Conservation (phyloP, 2,113 vertebrate species). For the Apus apus region DNA sequence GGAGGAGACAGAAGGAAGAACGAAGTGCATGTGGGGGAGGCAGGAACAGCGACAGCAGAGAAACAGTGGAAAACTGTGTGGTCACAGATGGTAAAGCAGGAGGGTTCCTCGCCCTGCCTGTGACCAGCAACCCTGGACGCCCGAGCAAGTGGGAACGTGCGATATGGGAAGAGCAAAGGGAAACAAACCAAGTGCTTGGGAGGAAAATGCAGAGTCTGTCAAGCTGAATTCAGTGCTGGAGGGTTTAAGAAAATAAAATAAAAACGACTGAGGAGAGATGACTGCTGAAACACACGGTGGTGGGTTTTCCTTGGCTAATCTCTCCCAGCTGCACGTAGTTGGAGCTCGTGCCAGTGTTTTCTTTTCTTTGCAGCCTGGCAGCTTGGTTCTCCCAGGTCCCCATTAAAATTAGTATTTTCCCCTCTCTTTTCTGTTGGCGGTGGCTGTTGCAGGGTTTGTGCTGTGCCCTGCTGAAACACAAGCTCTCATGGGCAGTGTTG, state of each 20-base stretch:
- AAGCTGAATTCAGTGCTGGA: neutral
- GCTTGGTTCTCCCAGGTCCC: neutral
- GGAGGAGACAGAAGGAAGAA: slow-evolving; percentile 41
- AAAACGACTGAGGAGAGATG: neutral
- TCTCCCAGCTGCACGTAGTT: neutral
- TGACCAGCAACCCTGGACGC: neutral
- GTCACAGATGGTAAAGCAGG: slow-evolving; percentile 53
- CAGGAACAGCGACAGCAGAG: slow-evolving; percentile 24
- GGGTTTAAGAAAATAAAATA: neutral
- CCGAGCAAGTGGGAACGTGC: neutral
- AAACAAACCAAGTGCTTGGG: neutral
- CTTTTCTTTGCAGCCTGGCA: neutral
- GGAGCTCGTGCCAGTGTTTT: neutral
- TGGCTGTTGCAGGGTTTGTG: neutral
- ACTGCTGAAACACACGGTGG: neutral
- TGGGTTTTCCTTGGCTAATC: neutral
- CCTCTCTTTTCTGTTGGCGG: neutral
- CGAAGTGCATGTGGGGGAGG: neutral
- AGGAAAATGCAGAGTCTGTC: neutral
- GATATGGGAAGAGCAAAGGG: neutral
- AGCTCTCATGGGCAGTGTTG: neutral
- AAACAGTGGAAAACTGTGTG: neutral
- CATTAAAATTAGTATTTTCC: neutral
- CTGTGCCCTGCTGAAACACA: neutral
- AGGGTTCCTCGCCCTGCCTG: neutral